Evolutionary conservation across 2,113 vertebrate genomes (phyloP), one percentile per base, ranked within the genome.

Genomic region (Daubentonia madagascariensis): DNA sequence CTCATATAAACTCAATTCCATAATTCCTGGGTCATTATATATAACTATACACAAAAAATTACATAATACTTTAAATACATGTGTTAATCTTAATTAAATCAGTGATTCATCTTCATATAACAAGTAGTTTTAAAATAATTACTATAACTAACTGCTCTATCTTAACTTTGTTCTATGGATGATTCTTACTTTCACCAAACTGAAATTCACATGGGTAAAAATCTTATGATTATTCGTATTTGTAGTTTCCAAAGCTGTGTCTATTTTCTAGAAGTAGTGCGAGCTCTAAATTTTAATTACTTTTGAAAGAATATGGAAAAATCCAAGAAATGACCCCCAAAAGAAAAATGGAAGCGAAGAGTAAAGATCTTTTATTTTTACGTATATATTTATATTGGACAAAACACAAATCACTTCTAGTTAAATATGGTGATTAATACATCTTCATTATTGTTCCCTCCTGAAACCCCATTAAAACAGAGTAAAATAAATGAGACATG

Each of bases 1-100:
- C 84, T 92, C 54, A 88, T 18, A 48, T 93, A 91, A 91, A 97
- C 92, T 81, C 87, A 97, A 1, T 35, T 90, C 40, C 54, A 78
- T 91, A 59, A 85, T 91, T 18, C 57, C 45, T 85, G 72, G 88
- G 35, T 90, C 32, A 90, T 96, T 94, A 90, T 88, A 72, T 63
- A 43, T 88, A 96, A 85, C 85, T 94, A 75, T 37, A 67, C 22
- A 68, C 57, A 92, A 94, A 97, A 94, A 76, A 76, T 81, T 85
- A 67, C 17, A 70, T 57, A 97, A 96, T 87, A 79, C 22, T 87
- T 94, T 96, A 97, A 92, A 85, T 35, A 79, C 48, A 61, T 48
- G 30, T 88, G 50, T 80, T 96, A 90, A 88, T 96, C 84, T 70
- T 95, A 97, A 94, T 94, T 97, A 95, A 73, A 63, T 79, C 54